Evolutionary conservation across 2,888 invertebrate genomes (phyloP), one percentile per base, ranked within the genome.

Genomic region (Troides helena): DNA sequence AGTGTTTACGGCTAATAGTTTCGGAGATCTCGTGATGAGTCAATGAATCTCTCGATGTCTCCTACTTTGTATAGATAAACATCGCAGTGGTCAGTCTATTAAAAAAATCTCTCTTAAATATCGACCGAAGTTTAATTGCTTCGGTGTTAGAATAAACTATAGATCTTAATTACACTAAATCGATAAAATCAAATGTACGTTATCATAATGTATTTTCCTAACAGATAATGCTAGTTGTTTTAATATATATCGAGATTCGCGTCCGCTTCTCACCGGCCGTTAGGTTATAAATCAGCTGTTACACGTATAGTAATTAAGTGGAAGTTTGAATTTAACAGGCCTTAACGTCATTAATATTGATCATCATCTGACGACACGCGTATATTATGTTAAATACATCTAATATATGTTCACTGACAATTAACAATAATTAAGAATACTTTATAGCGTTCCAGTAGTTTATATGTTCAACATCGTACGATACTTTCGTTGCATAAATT

Each of bases 311-410:
- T 23, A 67, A 67, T 67, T 57, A 67, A 56, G 56, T 18, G 53
- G 18, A 39, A 18, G 62, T n/a, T 57, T 67, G 56, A 62, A 56
- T 67, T 62, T 62, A 62, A 56, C 62, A 25, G 50, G 14, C 53
- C n/a, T 53, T 56, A 56, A 61, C 60, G 39, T 21, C 61, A 67
- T 67, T 61, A 50, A 53, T 53, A 67, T 67, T 30, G 36, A 53
- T 67, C 60, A 59, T 18, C 4, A 53, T 6, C 50, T 30, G 25
- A 36, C 18, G 30, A 66, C 18, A 50, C 36, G 36, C 50, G 21
- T 50, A 23, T 50, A 17, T 61, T 61, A 57, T 57, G 57, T 57
- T 57, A 57, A 57, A 57, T 50, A 50, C 50, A 50, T 50, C 57
- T 57, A 57, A 57, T 57, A 57, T 23, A 18, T 57, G 21, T 50